Conservation (phyloP, 1,140 invertebrate genomes). For the Cecropterus lyciades region DNA sequence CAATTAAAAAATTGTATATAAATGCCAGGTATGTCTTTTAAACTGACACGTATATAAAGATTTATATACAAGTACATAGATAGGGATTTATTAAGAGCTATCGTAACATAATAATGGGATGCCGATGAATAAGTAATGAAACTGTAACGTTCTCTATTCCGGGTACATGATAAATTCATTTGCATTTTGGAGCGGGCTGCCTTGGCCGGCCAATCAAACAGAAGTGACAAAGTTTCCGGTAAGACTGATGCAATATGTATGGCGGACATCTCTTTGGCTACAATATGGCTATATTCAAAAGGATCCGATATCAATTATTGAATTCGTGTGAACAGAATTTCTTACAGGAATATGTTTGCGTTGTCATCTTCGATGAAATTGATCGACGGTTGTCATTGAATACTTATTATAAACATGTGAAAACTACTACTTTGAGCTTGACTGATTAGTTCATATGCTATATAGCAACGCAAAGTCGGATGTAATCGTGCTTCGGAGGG, state of each 20-base stretch:
- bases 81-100: not conserved
- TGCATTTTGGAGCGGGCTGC: constrained; percentile 50
- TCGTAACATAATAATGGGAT: constrained; percentile 9
- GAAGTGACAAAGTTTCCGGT: constrained; percentile 28
- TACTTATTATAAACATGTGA: no score
- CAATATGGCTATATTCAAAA: not conserved
- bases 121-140: constrained; percentile 60
- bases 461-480: no score
- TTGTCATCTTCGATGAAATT: no score
- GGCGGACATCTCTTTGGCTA: constrained; percentile 12
- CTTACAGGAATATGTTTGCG: no score
- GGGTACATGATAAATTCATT: constrained; percentile 58
- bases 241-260: constrained; percentile 29
- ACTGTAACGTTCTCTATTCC: constrained; percentile 44
- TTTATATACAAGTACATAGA: no score
- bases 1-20: no score
- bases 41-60: no score
- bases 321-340: not conserved
- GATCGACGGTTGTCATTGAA: no score
- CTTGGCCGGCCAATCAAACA: constrained; percentile 32
- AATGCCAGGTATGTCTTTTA: no score
- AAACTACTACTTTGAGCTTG: no score
- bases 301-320: not conserved
- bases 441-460: no score
- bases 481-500: no score